Evolutionary conservation across 2,888 invertebrate genomes (phyloP).

Genomic region (Mellilla xanthometata): DNA sequence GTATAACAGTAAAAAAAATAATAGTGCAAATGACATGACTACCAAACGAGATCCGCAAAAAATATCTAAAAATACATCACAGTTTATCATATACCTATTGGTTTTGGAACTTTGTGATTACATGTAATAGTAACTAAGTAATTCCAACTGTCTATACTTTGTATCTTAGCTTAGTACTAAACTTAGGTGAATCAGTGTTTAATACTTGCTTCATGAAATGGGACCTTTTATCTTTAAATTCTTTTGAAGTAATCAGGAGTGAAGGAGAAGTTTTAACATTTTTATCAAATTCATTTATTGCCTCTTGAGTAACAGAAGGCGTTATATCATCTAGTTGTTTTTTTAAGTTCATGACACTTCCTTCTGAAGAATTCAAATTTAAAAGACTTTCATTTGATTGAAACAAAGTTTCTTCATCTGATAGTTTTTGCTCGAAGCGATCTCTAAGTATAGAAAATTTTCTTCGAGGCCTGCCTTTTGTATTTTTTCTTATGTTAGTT

Average conservation of each 20-base stretch:
- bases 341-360: constrained; percentile 44
- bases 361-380: constrained; percentile 46
- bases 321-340: constrained; percentile 46
- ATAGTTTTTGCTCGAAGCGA: constrained; percentile 79
- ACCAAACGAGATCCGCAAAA: no score
- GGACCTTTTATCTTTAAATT: constrained; percentile 77
- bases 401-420: constrained; percentile 74
- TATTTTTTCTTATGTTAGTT: constrained; percentile 64
- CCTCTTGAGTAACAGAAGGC: constrained; percentile 13
- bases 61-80: no score
- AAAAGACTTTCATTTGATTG: constrained; percentile 58
- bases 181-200: constrained; percentile 73
- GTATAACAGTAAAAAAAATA: no score
- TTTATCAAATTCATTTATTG: constrained; percentile 14
- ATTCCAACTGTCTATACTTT: constrained; percentile 45
- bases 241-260: constrained; percentile 46
- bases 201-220: constrained; percentile 83
- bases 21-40: no score
- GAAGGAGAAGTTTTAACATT: constrained; percentile 26
- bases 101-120: no score
- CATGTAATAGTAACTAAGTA: no score
- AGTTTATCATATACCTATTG: no score
- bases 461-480: constrained; percentile 72
- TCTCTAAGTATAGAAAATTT: constrained; percentile 84
- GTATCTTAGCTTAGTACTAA: constrained; percentile 71